Evolutionary conservation across 1,140 invertebrate species (phyloP), one percentile per base, ranked within the genome.

Genomic region (Helicorthomorpha holstii): DNA sequence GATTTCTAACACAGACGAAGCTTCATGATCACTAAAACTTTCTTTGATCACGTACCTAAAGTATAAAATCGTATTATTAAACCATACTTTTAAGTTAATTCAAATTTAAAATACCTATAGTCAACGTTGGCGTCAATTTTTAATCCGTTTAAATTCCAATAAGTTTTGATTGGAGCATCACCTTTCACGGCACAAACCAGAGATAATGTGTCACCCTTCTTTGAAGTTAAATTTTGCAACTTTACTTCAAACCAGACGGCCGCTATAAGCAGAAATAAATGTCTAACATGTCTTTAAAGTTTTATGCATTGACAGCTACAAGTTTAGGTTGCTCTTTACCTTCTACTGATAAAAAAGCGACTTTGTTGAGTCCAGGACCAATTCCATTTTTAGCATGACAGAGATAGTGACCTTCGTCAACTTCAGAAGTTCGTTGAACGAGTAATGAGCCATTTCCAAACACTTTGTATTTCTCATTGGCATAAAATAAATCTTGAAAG

Each of bases 371-470:
- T 19, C 60, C 63, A 26, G 60, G 58, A 12, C 65, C 66, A n/a
- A 70, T 61, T 1, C 59, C 57, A 50, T 70, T 70, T 45, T 59
- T 61, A 0, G 66, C 61, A 23, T 66, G 63, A 54, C 68, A 70
- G n/a, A 69, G 52, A 51, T 67, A 70, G 52, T 64, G 59, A 2
- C 67, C 66, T 53, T 63, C 60, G 34, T 72, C 69, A 14, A 54
- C 52, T 38, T 64, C 62, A 19, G 51, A 46, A 2, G 65, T 63
- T 10, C 62, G 52, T 21, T 57, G 56, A 26, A 72, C 68, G 4
- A 62, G 51, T 19, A 72, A 56, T 0, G 66, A 68, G 0, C 70
- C 70, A 56, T 72, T 72, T 7, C 16, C 16, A 34, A 34, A 34
- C 16, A 34, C 7, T 34, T 34, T 34, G 29, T 34, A 34, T 34